Conservation (phyloP, 2,113 vertebrate genomes). For the Stictonetta naevosa region DNA sequence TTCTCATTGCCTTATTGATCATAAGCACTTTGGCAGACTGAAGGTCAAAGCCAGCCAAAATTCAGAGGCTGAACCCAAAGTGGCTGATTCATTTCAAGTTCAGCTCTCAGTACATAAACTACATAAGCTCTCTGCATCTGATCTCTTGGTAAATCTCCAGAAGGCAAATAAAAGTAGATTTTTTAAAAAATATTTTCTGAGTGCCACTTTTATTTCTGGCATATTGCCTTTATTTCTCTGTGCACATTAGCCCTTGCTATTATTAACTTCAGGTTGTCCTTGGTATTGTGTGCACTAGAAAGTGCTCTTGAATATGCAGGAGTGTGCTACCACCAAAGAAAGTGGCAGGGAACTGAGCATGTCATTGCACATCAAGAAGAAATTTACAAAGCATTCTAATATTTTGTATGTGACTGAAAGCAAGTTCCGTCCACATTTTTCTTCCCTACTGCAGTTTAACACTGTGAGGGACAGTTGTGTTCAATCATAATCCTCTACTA, state of each 20-base stretch:
- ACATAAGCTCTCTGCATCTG: neutral
- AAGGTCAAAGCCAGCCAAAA: neutral
- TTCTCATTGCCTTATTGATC: neutral
- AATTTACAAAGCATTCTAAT: neutral
- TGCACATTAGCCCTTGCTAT: neutral
- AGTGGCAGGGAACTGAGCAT: neutral
- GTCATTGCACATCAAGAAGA: neutral
- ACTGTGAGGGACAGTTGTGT: neutral
- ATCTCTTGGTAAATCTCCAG: neutral
- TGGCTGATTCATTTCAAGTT: neutral
- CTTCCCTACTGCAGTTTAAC: neutral
- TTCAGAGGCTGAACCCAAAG: neutral
- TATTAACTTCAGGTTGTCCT: neutral
- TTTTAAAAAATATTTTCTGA: neutral
- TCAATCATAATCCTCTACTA: neutral
- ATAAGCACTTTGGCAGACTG: neutral
- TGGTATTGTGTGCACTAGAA: neutral
- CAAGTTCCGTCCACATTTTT: neutral
- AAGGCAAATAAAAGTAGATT: neutral
- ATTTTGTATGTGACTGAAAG: rapidly evolving
- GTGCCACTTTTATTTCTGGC: neutral
- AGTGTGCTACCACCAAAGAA: neutral
- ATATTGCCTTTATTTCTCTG: neutral
- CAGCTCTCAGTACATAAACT: neutral
- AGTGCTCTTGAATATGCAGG: neutral